phyloP scores from a whole-genome alignment of 1,140 invertebrate species.

The Orchesella cincta region DNA sequence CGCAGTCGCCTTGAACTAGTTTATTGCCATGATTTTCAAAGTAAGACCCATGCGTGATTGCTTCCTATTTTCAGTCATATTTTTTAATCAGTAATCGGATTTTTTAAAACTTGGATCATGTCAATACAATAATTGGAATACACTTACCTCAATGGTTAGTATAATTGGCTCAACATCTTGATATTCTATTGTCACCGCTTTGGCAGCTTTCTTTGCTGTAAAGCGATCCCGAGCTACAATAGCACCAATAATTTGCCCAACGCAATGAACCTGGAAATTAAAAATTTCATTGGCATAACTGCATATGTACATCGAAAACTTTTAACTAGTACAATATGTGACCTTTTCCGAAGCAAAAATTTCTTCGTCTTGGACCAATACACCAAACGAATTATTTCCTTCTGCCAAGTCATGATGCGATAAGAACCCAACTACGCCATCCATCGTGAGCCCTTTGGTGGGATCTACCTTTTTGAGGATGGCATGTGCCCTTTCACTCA shows the following conservation, averaged over 20 bases:
- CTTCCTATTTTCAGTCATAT: slow-evolving; percentile 51
- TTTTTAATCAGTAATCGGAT: neutral
- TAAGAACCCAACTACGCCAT: slow-evolving; percentile 55
- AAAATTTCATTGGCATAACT: neutral
- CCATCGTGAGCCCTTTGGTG: slow-evolving; percentile 53
- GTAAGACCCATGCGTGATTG: slow-evolving; percentile 55
- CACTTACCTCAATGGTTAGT: slow-evolving; percentile 57
- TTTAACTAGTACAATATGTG: too few species aligned
- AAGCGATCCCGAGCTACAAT: slow-evolving; percentile 54
- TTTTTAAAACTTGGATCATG: neutral
- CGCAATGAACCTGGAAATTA: slow-evolving; percentile 49
- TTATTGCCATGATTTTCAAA: slow-evolving; percentile 46
- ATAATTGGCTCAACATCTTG: slow-evolving; percentile 54
- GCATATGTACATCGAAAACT: too few species aligned
- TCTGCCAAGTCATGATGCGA: slow-evolving; percentile 51
- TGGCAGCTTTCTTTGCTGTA: slow-evolving; percentile 56
- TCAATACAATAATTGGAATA: neutral
- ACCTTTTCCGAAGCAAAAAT: slow-evolving; percentile 53
- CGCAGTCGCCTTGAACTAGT: slow-evolving; percentile 55
- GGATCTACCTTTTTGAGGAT: slow-evolving; percentile 56
- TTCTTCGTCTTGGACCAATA: slow-evolving; percentile 51
- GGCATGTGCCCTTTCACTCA: slow-evolving; percentile 59
- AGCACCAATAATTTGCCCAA: slow-evolving; percentile 57
- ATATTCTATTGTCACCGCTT: slow-evolving; percentile 55
- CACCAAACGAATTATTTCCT: slow-evolving; percentile 51